Base-by-base conservation (phyloP, 2,888 invertebrate species). In the Phaedon cochleariae region DNA sequence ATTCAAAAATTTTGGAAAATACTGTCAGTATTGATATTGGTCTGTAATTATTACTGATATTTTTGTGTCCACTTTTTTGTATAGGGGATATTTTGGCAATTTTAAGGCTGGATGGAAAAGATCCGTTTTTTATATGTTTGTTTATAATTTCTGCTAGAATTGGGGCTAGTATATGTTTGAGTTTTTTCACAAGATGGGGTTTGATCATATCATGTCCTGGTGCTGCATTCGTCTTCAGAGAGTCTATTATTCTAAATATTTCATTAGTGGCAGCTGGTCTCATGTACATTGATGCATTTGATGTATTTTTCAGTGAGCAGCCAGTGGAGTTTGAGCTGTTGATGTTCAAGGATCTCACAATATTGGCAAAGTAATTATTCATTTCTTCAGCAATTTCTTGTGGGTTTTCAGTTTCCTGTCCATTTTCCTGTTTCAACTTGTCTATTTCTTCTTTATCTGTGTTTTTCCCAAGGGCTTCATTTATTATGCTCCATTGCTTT, bases 151-250 rank as follows among this genome's bases (percentile, higher is more conserved):
- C 31, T 49, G 49, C 29, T 46, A 59, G 26, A 21, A 48, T 2
- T 46, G 51, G 59, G 12, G 59, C 59, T 18, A 31, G 29, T 26
- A 59, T 17, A 31, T 51, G 18, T 21, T 49, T 31, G 17, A 59
- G 21, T 34, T 59, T 59, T 51, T 59, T 59, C 26, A 59, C 49
- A 12, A 51, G 20, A 21, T 29, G 17, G 20, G 59, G 17, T 51
- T 59, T 59, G 18, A 59, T 59, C 29, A 17, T 48, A 31, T 59
- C 59, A 26, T 59, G 34, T 34, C 59, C 59, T 17, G 59, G 59
- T 46, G 48, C 31, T 29, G 59, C 45, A 48, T 51, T 51, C 12
- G 29, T 26, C 46, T 59, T 59, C 15, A 59, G 51, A 10, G 45
- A 34, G 17, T 9, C 20, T 59, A 59, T 59, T 49, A 59, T 21